phyloP scores from a whole-genome alignment of 2,797 vertebrate genomes.

The Xyrichtys novacula region DNA sequence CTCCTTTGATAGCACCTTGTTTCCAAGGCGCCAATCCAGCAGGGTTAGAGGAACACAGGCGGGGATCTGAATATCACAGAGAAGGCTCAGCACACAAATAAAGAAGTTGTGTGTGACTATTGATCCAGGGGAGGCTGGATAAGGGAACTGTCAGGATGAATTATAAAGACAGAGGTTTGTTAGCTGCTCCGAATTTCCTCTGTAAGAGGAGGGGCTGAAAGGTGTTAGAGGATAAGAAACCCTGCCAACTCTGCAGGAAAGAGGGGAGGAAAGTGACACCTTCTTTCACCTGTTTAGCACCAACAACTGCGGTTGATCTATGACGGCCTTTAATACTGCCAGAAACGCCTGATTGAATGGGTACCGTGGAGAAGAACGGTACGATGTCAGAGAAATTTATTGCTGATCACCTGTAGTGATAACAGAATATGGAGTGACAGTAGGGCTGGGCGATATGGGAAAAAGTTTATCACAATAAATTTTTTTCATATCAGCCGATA shows the following conservation, averaged over 20 bases:
- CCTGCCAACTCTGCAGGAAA: conserved; percentile 11
- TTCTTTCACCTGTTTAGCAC: conserved; percentile 38
- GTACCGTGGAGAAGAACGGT: too few species aligned
- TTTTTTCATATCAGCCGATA: too few species aligned
- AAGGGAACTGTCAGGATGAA: conserved; percentile 37
- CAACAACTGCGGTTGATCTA: conserved; percentile 20
- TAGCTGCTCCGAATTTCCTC: conserved; percentile 9
- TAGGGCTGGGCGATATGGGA: too few species aligned
- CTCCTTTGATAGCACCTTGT: conserved; percentile 54
- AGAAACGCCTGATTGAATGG: too few species aligned
- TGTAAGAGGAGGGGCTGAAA: conserved; percentile 10
- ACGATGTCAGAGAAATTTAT: too few species aligned
- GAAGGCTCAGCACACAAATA: conserved; percentile 33
- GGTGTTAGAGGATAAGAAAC: conserved; percentile 10
- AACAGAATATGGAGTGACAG: too few species aligned
- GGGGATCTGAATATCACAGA: conserved; percentile 52
- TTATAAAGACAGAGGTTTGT: conserved; percentile 50
- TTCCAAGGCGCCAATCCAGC: conserved; percentile 37
- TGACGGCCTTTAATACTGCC: too few species aligned
- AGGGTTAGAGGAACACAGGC: conserved; percentile 50
- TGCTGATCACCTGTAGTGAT: too few species aligned
- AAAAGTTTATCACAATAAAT: too few species aligned
- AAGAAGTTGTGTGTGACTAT: conserved; percentile 60
- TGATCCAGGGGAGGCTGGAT: conserved; percentile 44
- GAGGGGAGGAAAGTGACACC: conserved; percentile 28